phyloP scores from a whole-genome alignment of 2,888 invertebrate species.

The Steinernema scapterisci region DNA sequence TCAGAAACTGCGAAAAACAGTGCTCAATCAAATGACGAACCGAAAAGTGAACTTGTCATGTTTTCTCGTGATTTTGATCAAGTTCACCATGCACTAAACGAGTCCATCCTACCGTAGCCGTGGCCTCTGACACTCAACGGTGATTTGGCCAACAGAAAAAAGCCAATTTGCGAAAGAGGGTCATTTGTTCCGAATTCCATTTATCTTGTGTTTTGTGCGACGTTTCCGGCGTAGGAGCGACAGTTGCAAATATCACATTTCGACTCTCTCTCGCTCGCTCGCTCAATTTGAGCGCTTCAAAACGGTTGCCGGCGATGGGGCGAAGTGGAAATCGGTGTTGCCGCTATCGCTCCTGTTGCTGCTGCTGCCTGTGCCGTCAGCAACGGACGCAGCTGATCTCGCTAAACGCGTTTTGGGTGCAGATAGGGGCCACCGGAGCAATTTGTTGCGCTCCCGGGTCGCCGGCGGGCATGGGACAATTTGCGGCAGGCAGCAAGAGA shows the following conservation, averaged over 20 bases:
- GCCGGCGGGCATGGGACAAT: background rate
- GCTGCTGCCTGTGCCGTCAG: too few species aligned
- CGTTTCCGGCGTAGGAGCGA: background rate
- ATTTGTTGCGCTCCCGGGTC: slow-evolving; percentile 5
- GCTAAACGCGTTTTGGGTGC: background rate
- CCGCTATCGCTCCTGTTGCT: too few species aligned
- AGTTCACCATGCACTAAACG: too few species aligned
- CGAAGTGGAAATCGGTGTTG: too few species aligned
- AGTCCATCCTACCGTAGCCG: too few species aligned
- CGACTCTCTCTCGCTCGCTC: too few species aligned
- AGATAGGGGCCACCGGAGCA: slow-evolving; percentile 1
- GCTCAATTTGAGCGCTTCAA: background rate
- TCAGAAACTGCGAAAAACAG: too few species aligned
- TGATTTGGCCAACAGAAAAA: background rate
- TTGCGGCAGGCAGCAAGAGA: background rate
- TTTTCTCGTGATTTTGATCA: too few species aligned
- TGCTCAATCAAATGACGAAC: too few species aligned
- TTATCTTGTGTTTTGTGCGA: slow-evolving; percentile 6
- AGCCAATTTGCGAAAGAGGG: background rate
- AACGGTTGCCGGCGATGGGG: too few species aligned
- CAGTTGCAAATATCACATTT: slow-evolving; percentile 28
- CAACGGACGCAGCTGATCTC: background rate
- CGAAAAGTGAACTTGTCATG: too few species aligned
- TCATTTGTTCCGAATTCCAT: background rate
- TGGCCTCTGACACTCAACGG: too few species aligned